Evolutionary conservation across 2,797 vertebrate species (phyloP).

Genomic region (Danio jaintianensis): DNA sequence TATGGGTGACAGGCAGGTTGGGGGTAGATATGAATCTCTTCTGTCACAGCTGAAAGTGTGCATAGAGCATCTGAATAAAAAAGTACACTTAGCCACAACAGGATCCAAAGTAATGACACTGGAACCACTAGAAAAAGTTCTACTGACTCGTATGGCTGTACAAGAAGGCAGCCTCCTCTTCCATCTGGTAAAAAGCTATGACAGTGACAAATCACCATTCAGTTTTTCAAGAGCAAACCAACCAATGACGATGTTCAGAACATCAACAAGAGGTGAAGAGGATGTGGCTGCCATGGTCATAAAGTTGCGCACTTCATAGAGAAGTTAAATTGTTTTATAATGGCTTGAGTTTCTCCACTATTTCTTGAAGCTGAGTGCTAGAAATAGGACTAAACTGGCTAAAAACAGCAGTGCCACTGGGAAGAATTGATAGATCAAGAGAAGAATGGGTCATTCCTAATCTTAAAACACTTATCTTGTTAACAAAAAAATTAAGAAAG

Average conservation of each 20-base stretch:
- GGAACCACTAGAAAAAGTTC: not conserved
- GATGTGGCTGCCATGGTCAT: too few species aligned
- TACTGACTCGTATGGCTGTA: not conserved
- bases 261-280: too few species aligned
- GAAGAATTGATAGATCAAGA: not conserved
- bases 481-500: not conserved
- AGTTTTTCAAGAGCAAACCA: too few species aligned
- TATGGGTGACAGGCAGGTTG: not conserved
- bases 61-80: not conserved
- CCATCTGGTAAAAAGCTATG: not conserved
- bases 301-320: too few species aligned
- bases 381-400: not conserved
- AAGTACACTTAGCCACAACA: not conserved
- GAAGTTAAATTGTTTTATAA: not conserved
- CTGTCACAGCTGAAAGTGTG: not conserved
- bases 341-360: too few species aligned
- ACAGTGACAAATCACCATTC: too few species aligned
- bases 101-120: not conserved
- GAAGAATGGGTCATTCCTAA: not conserved
- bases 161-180: not conserved
- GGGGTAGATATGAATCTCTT: not conserved
- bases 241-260: too few species aligned
- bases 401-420: not conserved
- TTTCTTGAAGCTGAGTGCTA: too few species aligned
- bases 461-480: not conserved